Evolutionary conservation across 2,888 invertebrate species (phyloP).

Genomic region (Tryphoninae sp.): DNA sequence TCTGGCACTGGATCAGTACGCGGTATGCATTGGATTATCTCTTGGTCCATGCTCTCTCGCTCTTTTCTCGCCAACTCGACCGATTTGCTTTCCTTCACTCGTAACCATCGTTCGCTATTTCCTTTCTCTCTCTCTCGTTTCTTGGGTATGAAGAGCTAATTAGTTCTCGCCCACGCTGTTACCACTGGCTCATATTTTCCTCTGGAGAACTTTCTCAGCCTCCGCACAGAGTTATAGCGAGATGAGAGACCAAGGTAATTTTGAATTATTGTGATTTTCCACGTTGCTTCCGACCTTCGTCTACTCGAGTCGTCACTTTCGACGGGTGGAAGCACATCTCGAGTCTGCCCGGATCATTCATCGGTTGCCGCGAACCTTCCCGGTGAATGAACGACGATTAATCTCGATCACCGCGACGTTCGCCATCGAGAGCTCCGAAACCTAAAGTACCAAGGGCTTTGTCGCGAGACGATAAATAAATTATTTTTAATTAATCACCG

Average conservation of each 20-base stretch:
- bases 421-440: conserved; percentile 4
- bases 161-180: neutral
- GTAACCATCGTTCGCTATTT: neutral
- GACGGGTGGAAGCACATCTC: conserved; percentile 7
- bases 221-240: neutral
- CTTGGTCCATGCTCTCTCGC: conserved; percentile 55
- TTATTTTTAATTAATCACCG: conserved; percentile 48
- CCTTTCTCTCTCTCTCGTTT: neutral
- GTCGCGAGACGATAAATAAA: conserved; percentile 38
- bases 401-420: conserved; percentile 43
- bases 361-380: conserved; percentile 21
- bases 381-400: conserved; percentile 45
- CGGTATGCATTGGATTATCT: conserved; percentile 75
- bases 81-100: conserved; percentile 29
- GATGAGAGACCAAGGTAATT: neutral
- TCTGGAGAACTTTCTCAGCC: neutral
- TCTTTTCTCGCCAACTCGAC: conserved; percentile 26
- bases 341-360: conserved; percentile 9
- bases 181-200: neutral
- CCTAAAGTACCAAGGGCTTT: conserved; percentile 13
- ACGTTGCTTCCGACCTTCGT: neutral
- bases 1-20: conserved; percentile 70
- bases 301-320: conserved; percentile 9
- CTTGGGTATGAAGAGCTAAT: conserved; percentile 12
- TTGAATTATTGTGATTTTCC: conserved; percentile 1